Evolutionary conservation across 2,113 vertebrate genomes (phyloP), one percentile per base, ranked within the genome.

Genomic region (Platanista minor): DNA sequence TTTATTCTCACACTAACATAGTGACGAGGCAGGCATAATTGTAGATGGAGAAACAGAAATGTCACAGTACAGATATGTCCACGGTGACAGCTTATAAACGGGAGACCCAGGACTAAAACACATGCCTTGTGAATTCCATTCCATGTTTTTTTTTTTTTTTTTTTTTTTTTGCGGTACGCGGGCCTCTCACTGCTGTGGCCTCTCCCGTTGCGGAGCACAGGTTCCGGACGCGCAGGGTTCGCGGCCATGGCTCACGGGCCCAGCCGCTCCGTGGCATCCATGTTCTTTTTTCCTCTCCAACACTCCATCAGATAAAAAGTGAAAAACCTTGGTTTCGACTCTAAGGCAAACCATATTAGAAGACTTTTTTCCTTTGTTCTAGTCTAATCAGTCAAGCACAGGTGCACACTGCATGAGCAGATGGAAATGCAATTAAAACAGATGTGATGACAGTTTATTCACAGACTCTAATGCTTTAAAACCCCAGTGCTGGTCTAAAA

Each of bases 361-460:
- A 95, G 75, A 25, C 1, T 10, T 57, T 84, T 62, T n/a, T 8
- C 62, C 11, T 62, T 90, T 82, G 33, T 94, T 86, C 54, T 81
- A 71, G 29, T 94, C 64, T 87, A 86, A 54, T 87, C 21, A 92
- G 59, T 57, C 61, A n/a, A 9, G 7, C 17, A 13, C 96, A 96
- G 87, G 87, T 97, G 75, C 82, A 90, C 88, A 84, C 95, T 1
- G 0, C 64, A 31, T 29, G 81, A 89, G 75, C 91, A 84, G 74
- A 87, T 96, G 61, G 86, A 74, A 97, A 86, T 12, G 31, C 66
- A 91, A 94, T 87, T 74, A 90, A 95, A 83, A 96, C 93, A 96
- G 88, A 97, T 93, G 93, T 81, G 94, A 64, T 72, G 82, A 61
- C 93, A 75, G 36, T 46, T 83, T 49, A 36, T 36, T 89, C 94